Evolutionary conservation across 30 jellyfish, hydroid and myxozoan species (phyloP).

Genomic region (Turritopsis rubra): DNA sequence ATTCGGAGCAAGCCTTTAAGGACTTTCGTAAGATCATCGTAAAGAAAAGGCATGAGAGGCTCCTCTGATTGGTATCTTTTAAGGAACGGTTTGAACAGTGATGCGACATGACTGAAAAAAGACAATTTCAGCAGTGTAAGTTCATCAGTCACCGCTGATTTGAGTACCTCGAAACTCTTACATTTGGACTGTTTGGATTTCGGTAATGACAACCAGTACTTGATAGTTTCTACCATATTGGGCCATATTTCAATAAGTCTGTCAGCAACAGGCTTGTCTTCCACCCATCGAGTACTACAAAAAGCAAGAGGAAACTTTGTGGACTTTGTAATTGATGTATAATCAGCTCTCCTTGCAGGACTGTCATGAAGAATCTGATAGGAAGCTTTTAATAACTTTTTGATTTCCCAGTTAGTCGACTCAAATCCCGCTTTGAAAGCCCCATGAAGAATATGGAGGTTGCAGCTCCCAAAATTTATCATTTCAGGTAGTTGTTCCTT

Average conservation of each 20-base stretch:
- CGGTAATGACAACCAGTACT: not conserved
- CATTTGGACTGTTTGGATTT: not conserved
- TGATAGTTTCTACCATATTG: not conserved
- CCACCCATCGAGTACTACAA: conserved; percentile 24
- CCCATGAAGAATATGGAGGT: conserved; percentile 21
- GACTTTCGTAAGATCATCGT: not conserved
- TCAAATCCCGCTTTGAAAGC: conserved; percentile 21
- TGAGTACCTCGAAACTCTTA: not conserved
- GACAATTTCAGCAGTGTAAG: not conserved
- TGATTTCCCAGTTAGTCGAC: not conserved
- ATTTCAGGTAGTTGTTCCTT: too few relatives aligned
- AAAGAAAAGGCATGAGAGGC: conserved; percentile 7
- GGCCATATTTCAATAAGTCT: conserved; percentile 8
- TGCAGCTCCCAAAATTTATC: conserved; percentile 20
- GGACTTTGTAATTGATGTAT: not conserved
- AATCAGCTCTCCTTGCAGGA: conserved; percentile 30
- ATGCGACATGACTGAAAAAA: too few relatives aligned
- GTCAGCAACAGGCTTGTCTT: conserved; percentile 14
- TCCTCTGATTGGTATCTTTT: not conserved
- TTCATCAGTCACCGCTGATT: not conserved
- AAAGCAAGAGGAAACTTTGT: conserved; percentile 9
- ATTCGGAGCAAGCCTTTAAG: not conserved
- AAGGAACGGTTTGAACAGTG: not conserved
- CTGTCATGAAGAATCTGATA: not conserved
- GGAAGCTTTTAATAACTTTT: conserved; percentile 12